A percentile compares a stretch with the other conserved stretches of the same genome.
These are phyloP conservation scores for Vultur gryphus DNA, from an alignment of 2,797 vertebrate species.

Conservation along the genomic window DNA sequence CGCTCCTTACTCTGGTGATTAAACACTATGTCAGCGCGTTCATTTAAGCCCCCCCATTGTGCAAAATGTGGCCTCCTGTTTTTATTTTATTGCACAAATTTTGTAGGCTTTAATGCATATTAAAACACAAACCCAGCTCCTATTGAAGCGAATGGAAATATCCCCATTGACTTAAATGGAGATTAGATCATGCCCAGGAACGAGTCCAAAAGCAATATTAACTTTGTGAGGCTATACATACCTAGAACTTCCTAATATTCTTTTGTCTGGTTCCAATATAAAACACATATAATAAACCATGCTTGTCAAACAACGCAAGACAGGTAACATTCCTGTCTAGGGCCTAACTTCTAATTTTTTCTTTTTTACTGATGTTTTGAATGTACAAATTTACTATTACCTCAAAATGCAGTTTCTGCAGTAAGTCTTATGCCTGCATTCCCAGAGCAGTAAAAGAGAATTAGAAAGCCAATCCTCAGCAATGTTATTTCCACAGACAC, in stretches of 20 bases:
- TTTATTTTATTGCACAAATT: slow-evolving; percentile 34
- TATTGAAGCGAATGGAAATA: not conserved
- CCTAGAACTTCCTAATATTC: not conserved
- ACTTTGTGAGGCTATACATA: not conserved
- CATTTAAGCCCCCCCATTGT: not conserved
- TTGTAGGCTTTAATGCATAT: not conserved
- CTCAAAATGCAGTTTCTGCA: not conserved
- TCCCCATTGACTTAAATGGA: not conserved
- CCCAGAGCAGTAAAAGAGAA: not conserved
- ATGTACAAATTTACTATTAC: not conserved
- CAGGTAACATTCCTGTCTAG: not conserved
- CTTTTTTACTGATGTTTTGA: not conserved
- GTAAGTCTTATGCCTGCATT: not conserved
- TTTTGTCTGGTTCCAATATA: not conserved
- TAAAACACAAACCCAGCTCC: not conserved
- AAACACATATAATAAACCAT: not conserved
- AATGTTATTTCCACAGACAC: not conserved
- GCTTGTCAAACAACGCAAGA: not conserved
- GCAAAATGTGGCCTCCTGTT: not conserved
- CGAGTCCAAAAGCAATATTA: slow-evolving; percentile 27
- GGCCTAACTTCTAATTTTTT: not conserved
- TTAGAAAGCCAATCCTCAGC: not conserved
- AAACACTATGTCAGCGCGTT: not conserved
- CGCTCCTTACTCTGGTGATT: slow-evolving; percentile 39
- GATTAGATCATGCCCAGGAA: slow-evolving; percentile 44